These are phyloP conservation scores for Hephaestus fuliginosus DNA, from an alignment of 2,797 vertebrate species.

Conservation along the genomic window DNA sequence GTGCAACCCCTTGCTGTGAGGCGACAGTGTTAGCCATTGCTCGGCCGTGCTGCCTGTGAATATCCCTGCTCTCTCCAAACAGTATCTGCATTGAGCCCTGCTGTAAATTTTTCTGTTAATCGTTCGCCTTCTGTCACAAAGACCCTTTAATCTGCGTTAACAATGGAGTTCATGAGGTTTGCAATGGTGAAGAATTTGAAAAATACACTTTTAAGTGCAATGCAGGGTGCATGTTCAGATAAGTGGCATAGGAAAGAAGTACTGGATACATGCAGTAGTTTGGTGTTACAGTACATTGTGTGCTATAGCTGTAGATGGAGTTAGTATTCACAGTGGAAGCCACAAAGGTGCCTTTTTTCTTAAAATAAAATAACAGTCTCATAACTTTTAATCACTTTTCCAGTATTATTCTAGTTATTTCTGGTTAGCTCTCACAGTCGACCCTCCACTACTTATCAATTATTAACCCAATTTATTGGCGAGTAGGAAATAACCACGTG, in stretches of 20 bases:
- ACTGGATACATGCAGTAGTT: background rate
- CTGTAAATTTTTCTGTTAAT: background rate
- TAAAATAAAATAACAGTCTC: background rate
- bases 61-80: background rate
- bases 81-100: background rate
- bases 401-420: background rate
- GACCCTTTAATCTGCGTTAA: background rate
- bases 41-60: too few relatives aligned
- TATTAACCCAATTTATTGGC: conserved; percentile 12
- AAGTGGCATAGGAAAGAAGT: background rate
- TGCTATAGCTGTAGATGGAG: background rate
- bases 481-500: background rate
- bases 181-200: too few relatives aligned
- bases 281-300: background rate
- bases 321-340: background rate
- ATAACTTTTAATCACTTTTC: background rate
- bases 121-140: background rate
- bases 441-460: background rate
- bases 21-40: too few relatives aligned
- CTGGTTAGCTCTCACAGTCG: background rate
- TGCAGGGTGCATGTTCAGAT: background rate
- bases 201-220: background rate
- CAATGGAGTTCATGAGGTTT: background rate
- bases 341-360: background rate
- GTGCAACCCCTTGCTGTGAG: too few relatives aligned